Percentiles rank a stretch among this genome's conserved stretches.
Conservation (phyloP, 2,113 vertebrate species). For the Spermophilus dauricus region DNA sequence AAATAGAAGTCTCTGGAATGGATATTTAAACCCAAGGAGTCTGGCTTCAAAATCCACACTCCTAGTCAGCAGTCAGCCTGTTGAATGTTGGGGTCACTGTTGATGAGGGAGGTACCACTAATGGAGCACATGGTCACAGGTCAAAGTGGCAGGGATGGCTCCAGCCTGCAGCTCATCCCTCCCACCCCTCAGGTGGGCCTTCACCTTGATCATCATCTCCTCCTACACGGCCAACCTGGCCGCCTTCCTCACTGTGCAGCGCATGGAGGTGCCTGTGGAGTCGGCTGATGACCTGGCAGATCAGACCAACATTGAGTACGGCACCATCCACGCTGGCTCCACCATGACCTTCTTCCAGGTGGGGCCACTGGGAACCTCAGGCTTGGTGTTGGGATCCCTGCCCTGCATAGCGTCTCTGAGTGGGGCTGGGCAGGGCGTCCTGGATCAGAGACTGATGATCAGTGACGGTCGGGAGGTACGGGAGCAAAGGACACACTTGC, state of each 20-base stretch:
- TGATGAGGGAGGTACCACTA: too few species aligned
- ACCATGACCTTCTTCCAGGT: constrained; percentile 99
- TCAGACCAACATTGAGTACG: constrained; percentile 97
- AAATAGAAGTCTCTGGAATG: background rate
- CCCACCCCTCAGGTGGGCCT: constrained; percentile 93
- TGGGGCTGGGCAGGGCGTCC: background rate
- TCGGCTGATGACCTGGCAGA: constrained; percentile 95
- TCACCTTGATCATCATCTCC: constrained; percentile 98
- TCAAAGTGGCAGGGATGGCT: background rate
- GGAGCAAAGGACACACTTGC: background rate
- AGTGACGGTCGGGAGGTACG: background rate
- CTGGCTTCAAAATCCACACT: background rate
- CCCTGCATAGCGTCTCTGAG: background rate
- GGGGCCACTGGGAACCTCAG: background rate
- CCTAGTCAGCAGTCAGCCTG: background rate
- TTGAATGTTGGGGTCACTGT: background rate
- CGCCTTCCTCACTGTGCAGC: constrained; percentile 96
- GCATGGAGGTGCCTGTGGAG: constrained; percentile 97
- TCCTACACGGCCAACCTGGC: constrained; percentile 98
- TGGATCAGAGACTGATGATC: background rate
- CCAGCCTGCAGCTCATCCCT: constrained; percentile 51
- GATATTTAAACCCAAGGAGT: background rate
- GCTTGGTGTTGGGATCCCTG: accelerated
- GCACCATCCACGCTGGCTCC: constrained; percentile 96
- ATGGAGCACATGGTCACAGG: background rate